Evolutionary conservation across 2,888 invertebrate species (phyloP).

Genomic region (Dasypolia templi): DNA sequence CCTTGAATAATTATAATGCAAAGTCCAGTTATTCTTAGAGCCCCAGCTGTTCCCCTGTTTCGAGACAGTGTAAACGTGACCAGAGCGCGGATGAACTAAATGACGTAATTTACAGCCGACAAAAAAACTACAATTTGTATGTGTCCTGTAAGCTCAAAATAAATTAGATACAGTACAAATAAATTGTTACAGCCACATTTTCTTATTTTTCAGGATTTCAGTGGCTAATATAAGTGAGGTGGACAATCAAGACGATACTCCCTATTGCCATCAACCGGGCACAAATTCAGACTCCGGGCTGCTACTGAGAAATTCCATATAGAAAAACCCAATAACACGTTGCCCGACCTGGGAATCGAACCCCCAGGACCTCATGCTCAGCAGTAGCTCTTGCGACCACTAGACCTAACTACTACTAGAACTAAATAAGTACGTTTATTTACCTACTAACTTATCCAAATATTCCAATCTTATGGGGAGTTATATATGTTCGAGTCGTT

Average conservation of each 20-base stretch:
- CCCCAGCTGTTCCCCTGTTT: constrained; percentile 8
- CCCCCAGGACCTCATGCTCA: too few relatives aligned
- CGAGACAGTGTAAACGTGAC: constrained; percentile 29
- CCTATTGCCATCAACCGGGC: too few relatives aligned
- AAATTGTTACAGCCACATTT: constrained; percentile 31
- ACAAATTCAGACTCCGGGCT: too few relatives aligned
- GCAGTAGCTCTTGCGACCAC: too few relatives aligned
- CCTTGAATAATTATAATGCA: constrained; percentile 10
- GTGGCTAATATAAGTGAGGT: background rate
- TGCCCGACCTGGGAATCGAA: too few relatives aligned
- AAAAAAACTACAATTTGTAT: constrained; percentile 53
- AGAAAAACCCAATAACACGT: too few relatives aligned
- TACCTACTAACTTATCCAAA: background rate
- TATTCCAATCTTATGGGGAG: background rate
- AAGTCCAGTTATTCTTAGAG: constrained; percentile 22
- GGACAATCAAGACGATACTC: background rate
- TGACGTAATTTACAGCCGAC: constrained; percentile 44
- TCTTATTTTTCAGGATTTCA: constrained; percentile 28
- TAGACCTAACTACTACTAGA: too few relatives aligned
- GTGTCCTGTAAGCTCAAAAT: constrained; percentile 53
- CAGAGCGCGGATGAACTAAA: constrained; percentile 28
- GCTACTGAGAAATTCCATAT: too few relatives aligned
- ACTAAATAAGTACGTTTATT: background rate
- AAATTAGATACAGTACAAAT: constrained; percentile 50
- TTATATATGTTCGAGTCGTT: background rate